Percentiles rank a stretch among this genome's conserved stretches.
Evolutionary conservation across 2,113 vertebrate genomes (phyloP).

Genomic region (Otocyon megalotis): DNA sequence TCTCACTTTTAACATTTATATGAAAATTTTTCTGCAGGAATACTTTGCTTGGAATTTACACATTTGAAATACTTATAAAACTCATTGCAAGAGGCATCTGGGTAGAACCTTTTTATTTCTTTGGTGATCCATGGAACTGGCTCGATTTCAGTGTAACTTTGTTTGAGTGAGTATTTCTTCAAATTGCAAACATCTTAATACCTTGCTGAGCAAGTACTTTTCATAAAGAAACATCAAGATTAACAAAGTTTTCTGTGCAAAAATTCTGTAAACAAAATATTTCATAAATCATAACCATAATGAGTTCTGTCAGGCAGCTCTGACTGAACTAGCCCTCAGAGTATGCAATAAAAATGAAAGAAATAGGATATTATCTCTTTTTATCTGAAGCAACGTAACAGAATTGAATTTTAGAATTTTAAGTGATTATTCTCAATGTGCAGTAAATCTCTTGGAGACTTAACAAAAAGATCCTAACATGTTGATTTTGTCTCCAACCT

Average conservation of each 20-base stretch:
- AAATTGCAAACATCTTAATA: not conserved
- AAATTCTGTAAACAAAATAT: not conserved
- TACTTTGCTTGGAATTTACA: conserved; percentile 93
- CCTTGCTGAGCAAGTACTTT: not conserved
- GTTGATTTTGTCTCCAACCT: not conserved
- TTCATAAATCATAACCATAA: not conserved
- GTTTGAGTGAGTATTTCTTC: conserved; percentile 91
- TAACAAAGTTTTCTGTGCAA: not conserved
- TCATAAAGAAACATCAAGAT: not conserved
- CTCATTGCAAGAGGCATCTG: conserved; percentile 92
- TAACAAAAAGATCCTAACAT: not conserved
- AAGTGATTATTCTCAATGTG: not conserved
- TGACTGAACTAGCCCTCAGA: not conserved
- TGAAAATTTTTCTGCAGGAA: conserved; percentile 84
- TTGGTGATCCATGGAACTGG: conserved; percentile 94
- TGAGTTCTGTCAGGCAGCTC: not conserved
- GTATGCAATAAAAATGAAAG: not conserved
- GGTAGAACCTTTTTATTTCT: conserved; percentile 92
- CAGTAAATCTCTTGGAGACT: not conserved
- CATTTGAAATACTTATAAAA: conserved; percentile 92
- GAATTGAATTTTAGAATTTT: not conserved
- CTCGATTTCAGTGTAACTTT: conserved; percentile 92
- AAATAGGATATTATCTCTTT: not conserved
- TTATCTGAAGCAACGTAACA: not conserved
- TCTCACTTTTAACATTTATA: not conserved